Base-by-base conservation (phyloP, 2,888 invertebrate genomes). In the Tetrapedia diversipes region DNA sequence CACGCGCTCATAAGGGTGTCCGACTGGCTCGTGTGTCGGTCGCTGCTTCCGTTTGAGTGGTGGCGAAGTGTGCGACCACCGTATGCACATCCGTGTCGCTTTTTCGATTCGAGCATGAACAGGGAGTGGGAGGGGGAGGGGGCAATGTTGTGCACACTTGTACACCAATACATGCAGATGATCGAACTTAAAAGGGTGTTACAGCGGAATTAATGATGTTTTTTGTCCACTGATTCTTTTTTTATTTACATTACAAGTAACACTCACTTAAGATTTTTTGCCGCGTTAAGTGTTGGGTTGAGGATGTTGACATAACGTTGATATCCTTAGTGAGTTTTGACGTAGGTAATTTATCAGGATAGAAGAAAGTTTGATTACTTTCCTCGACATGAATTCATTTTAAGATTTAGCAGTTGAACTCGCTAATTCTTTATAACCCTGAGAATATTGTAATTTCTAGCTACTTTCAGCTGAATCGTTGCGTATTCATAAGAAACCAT, bases 1-100 rank as follows among this genome's bases (percentile, higher is more conserved):
- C 80, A 79, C 83, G 82, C 83, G 82, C 68, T 77, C 77, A 65
- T 73, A 82, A 83, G 83, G 74, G 84, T 83, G 82, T 78, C 77
- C 49, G 65, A 56, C 67, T 68, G 76, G 59, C 72, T 77, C 73
- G 73, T 69, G 65, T 69, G 66, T 69, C 77, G 72, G 22, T 34
- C 57, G 56, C 49, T 60, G 77, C 65, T 65, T 73, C 70, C 71
- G 69, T 84, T 78, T 73, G 77, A 70, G 77, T 75, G 75, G 54
- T 73, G 78, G 72, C 77, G 70, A 77, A 70, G 71, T 77, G 74
- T 84, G 82, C 68, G 75, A 80, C 72, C 72, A 79, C 77, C 65
- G 77, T 65, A 60, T 70, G 61, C 67, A 64, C 57, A 59, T 64
- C 32, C 68, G 59, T 53, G 70, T 43, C 47, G 56, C 43, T 53